Percentiles rank a stretch among this genome's conserved stretches.
Evolutionary conservation across 1,140 invertebrate genomes (phyloP).

Genomic region (Bilobella aurantiaca): DNA sequence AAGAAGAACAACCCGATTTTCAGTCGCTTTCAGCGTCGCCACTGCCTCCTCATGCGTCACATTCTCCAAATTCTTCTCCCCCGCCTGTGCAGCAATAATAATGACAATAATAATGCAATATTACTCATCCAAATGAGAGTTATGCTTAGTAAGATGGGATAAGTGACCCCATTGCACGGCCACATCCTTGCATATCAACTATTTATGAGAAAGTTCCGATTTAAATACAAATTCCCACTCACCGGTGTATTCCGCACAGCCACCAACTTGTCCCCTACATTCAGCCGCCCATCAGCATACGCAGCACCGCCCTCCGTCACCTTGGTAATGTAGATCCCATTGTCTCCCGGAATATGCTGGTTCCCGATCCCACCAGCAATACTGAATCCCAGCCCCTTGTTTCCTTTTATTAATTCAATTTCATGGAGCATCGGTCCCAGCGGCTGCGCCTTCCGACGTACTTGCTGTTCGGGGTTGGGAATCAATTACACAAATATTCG

Average conservation of each 20-base stretch:
- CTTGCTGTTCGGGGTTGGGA: too few species aligned
- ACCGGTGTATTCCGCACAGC: constrained; percentile 76
- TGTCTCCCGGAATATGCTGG: constrained; percentile 91
- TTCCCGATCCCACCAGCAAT: constrained; percentile 96
- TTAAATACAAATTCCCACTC: constrained; percentile 14
- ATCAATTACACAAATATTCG: too few species aligned
- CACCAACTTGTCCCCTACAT: constrained; percentile 87
- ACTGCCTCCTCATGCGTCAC: constrained; percentile 97
- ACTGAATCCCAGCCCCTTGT: constrained; percentile 67
- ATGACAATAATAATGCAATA: too few species aligned
- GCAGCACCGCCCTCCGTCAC: constrained; percentile 95
- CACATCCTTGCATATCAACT: too few species aligned
- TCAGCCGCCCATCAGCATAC: constrained; percentile 77
- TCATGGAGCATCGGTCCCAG: too few species aligned
- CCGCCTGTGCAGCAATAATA: constrained; percentile 53
- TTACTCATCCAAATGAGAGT: too few species aligned
- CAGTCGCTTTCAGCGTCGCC: constrained; percentile 85
- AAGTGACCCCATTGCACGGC: too few species aligned
- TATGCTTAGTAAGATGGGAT: too few species aligned
- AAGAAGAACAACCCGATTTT: constrained; percentile 76
- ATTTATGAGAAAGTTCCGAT: background rate
- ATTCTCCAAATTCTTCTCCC: constrained; percentile 85
- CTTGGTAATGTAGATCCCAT: constrained; percentile 98
- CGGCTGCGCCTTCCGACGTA: too few species aligned
- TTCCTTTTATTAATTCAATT: constrained; percentile 84